Evolutionary conservation across 2,888 invertebrate species (phyloP).

Genomic region (Scrobipalpa atriplicella): DNA sequence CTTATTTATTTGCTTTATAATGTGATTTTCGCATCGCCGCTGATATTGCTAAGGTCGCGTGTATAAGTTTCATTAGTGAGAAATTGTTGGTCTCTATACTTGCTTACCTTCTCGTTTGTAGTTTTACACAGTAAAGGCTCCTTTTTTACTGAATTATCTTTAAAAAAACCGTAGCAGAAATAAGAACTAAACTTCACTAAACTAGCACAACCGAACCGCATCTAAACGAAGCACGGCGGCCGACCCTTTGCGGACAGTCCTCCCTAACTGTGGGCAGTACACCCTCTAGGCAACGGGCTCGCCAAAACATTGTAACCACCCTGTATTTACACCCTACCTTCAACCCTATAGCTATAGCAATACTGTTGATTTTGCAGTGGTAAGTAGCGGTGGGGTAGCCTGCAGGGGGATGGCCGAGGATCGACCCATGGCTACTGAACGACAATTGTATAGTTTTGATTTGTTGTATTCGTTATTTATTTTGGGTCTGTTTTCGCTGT

Average conservation of each 20-base stretch:
- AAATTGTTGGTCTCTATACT: too few relatives aligned
- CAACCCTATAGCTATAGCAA: constrained; percentile 37
- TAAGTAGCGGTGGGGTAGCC: constrained; percentile 52
- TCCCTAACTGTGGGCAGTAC: constrained; percentile 79
- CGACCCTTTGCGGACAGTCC: constrained; percentile 80
- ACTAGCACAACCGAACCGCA: constrained; percentile 9
- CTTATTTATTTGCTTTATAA: too few relatives aligned
- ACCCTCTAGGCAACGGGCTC: constrained; percentile 67
- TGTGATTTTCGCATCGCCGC: too few relatives aligned
- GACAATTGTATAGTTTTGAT: constrained; percentile 76
- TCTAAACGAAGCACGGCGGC: constrained; percentile 67
- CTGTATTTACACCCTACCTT: constrained; percentile 27
- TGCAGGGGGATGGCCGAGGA: constrained; percentile 65
- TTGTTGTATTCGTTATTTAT: constrained; percentile 50
- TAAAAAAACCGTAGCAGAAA: too few relatives aligned
- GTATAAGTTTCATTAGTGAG: too few relatives aligned
- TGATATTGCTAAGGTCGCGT: too few relatives aligned
- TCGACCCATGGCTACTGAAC: constrained; percentile 74
- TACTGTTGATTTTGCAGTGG: constrained; percentile 39
- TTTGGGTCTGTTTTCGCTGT: constrained; percentile 32
- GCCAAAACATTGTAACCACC: constrained; percentile 67
- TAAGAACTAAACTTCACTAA: neutral
- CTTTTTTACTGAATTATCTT: too few relatives aligned
- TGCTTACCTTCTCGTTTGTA: too few relatives aligned
- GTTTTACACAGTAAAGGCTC: too few relatives aligned